Conservation (phyloP, 2,797 vertebrate species). For the Huso huso region DNA sequence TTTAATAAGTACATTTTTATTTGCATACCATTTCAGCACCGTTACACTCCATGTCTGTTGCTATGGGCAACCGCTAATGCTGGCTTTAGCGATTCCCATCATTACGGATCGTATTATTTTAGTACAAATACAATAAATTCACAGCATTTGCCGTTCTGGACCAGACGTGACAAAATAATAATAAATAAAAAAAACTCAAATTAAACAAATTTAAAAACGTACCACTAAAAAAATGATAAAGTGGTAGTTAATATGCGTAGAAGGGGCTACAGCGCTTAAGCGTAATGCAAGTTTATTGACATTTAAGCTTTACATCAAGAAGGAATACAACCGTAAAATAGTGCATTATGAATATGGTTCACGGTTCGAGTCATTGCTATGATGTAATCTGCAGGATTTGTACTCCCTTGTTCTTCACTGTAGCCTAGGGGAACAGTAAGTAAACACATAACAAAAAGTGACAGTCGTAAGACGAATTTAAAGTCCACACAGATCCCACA, state of each 20-base stretch:
- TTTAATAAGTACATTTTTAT: slow-evolving; percentile 11
- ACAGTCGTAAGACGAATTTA: no score
- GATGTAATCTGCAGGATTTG: slow-evolving; percentile 16
- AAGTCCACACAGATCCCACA: no score
- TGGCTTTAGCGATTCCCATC: neutral
- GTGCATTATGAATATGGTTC: no score
- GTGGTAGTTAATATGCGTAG: slow-evolving; percentile 9
- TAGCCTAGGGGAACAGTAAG: no score
- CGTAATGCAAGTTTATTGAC: no score
- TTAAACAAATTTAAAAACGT: neutral
- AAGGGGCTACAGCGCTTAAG: neutral
- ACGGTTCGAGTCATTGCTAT: neutral
- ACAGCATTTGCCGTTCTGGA: neutral
- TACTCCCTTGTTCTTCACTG: neutral
- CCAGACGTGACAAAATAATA: slow-evolving; percentile 8
- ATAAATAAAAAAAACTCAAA: slow-evolving; percentile 8
- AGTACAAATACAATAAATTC: no score
- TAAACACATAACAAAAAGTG: no score
- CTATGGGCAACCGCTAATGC: slow-evolving; percentile 5
- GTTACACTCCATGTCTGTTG: slow-evolving; percentile 10
- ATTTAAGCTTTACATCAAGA: no score
- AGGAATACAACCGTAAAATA: no score
- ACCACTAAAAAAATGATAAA: slow-evolving; percentile 9
- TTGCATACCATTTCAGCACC: neutral
- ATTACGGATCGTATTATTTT: neutral